Base-by-base conservation (phyloP, 2,113 vertebrate species). In the Dolichallabes microphthalmus region DNA sequence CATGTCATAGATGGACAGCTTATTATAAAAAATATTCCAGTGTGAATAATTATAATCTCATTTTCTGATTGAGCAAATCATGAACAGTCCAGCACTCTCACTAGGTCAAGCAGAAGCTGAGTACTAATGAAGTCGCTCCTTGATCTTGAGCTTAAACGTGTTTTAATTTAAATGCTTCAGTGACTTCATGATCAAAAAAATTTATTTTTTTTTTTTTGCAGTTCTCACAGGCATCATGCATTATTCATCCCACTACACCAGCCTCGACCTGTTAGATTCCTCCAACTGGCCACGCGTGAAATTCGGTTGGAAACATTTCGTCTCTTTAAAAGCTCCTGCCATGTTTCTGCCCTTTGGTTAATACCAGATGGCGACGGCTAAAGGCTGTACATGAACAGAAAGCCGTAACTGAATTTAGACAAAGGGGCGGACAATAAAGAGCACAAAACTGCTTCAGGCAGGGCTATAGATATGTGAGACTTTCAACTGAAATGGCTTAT, bases 171-270 rank as follows among this genome's bases (percentile, higher is more conserved):
- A 35, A 68, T 19, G 19, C 8, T 20, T 69, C 32, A 69, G 6
- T 35, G 32, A 45, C 66, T 69, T 20, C 11, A 32, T 69, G 30
- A 69, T 39, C 19, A 22, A 35, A 35, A 32, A 35, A 6, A 39
- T 2, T 39, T 45, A 8, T 7, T 6, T 15, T 35, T 30, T 66
- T 10, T 66, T 66, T 66, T 17, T 66, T 17, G 17, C 32, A 39
- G 32, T 71, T 71, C 68, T 66, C 27, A 68, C 52, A 55, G 12
- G 17, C 20, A 39, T 85, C 82, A 73, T 84, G 20, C 60, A 87
- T 83, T 80, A 80, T 87, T 80, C 50, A 80, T 64, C 13, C 82
- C 22, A 25, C 50, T 57, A 53, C 22, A 30, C 68, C 60, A 61
- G 58, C 74, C 30, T 52, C n/a, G 7, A 78, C 71, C 82, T 60